phyloP scores from a whole-genome alignment of 1,140 invertebrate species.

The Zaprionus inermis region DNA sequence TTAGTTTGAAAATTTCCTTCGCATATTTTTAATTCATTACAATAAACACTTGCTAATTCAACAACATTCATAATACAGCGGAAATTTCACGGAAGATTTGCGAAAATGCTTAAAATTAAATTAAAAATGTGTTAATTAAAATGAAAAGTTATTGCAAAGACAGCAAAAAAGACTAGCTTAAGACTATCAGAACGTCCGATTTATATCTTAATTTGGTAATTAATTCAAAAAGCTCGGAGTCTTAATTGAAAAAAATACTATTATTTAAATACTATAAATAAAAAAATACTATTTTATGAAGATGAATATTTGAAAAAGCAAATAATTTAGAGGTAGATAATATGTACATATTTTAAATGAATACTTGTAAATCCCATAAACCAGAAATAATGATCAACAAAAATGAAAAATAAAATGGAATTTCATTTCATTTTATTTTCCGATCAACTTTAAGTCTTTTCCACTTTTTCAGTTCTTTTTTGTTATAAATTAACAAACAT shows the following conservation, averaged over 20 bases:
- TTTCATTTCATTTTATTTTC: conserved; percentile 69
- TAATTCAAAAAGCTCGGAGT: neutral
- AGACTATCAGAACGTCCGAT: neutral
- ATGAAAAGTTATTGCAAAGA: neutral
- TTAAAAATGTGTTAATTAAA: conserved; percentile 34
- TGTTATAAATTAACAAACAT: conserved; percentile 52
- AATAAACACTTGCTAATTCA: conserved; percentile 47
- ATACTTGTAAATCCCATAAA: conserved; percentile 25
- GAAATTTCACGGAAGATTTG: conserved; percentile 37
- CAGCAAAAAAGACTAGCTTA: conserved; percentile 7
- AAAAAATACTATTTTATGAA: neutral
- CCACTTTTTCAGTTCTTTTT: conserved; percentile 20
- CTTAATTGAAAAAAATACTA: neutral
- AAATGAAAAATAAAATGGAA: conserved; percentile 63
- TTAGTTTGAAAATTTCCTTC: conserved; percentile 15
- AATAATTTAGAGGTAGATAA: neutral
- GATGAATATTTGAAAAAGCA: neutral
- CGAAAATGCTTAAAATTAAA: conserved; percentile 56
- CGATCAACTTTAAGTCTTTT: conserved; percentile 43
- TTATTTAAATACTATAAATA: neutral
- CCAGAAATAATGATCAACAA: conserved; percentile 49
- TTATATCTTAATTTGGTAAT: neutral
- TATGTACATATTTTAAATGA: neutral
- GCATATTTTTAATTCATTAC: conserved; percentile 14
- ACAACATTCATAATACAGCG: conserved; percentile 44